Evolutionary conservation across 1,140 invertebrate species (phyloP), one percentile per base, ranked within the genome.

Genomic region (Drosophila asahinai): DNA sequence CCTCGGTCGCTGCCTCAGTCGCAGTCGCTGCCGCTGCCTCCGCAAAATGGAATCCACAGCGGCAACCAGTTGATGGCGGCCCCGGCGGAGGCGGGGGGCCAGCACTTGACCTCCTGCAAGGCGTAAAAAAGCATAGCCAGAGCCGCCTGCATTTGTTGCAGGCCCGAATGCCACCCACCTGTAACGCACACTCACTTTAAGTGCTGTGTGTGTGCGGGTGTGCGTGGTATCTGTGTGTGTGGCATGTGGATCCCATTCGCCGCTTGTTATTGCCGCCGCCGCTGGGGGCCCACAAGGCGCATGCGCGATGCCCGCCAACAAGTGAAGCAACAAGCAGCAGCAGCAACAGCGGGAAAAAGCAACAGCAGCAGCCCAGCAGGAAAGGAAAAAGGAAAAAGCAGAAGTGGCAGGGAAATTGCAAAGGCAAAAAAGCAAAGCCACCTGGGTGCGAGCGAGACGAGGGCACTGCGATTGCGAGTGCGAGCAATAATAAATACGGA

Each of bases 271-370:
- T 83, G 64, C 66, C 59, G 64, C 47, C 79, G 67, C 43, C 25
- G 36, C 12, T 5, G 40, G 54, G 52, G 54, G 54, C 19, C 0
- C 36, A 30, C 45, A 52, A 54, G 77, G 84, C 83, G 83, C 83
- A 75, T 70, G 84, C 84, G 83, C 77, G 38, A 55, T 68, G 40
- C 64, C 58, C 75, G 77, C 73, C 83, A 87, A 89, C 83, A 87
- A 87, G 84, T 87, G 83, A 87, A 87, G 84, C 83, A 87, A 87
- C 83, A 87, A 87, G 84, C 83, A 80, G 82, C 73, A 76, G 59
- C 73, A 76, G 59, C 49, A 55, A 43, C 51, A 83, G 36, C 19
- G 48, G 47, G 61, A 45, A 58, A 77, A 61, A 70, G 54, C 54
- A 54, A 45, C 63, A 25, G 40, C 61, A 14, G 5, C 22, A 42